These are phyloP conservation scores for Zaprionus lineosus DNA, from an alignment of 2,888 invertebrate genomes.

Conservation along the genomic window DNA sequence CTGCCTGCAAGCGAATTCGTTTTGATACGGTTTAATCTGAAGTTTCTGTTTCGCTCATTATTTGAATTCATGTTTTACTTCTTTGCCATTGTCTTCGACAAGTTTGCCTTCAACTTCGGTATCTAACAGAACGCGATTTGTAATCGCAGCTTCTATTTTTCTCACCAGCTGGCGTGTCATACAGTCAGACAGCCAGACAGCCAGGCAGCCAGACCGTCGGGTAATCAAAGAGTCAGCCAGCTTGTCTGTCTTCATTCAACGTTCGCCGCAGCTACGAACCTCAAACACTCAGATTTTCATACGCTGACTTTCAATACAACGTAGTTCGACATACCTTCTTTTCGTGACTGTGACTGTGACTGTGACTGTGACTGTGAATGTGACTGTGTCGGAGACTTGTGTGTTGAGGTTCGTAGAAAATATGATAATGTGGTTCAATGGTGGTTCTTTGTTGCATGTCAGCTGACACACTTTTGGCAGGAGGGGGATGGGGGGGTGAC, in stretches of 20 bases:
- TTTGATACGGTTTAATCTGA: too few species aligned
- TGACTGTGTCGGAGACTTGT: too few species aligned
- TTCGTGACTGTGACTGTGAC: too few species aligned
- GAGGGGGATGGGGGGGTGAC: background rate
- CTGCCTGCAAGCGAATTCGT: conserved; percentile 37
- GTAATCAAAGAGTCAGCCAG: background rate
- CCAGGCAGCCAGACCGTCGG: conserved; percentile 4
- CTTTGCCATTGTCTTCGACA: conserved; percentile 73
- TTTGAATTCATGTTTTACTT: conserved; percentile 30
- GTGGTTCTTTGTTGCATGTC: conserved; percentile 32
- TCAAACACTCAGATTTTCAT: conserved; percentile 69
- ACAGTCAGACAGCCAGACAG: conserved; percentile 14
- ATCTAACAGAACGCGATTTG: conserved; percentile 54
- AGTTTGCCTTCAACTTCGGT: conserved; percentile 76
- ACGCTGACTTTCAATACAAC: conserved; percentile 64
- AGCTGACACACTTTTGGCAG: conserved; percentile 34
- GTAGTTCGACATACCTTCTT: conserved; percentile 56
- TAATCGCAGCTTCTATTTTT: conserved; percentile 56
- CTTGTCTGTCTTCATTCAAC: conserved; percentile 20
- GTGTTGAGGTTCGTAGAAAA: conserved; percentile 23
- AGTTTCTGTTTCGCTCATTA: conserved; percentile 26
- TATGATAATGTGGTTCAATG: conserved; percentile 53
- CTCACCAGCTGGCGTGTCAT: background rate
- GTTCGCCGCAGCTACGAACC: conserved; percentile 33
- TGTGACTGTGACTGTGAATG: too few species aligned